Base-by-base conservation (phyloP, 2,797 vertebrate species). In the Carduelis carduelis region DNA sequence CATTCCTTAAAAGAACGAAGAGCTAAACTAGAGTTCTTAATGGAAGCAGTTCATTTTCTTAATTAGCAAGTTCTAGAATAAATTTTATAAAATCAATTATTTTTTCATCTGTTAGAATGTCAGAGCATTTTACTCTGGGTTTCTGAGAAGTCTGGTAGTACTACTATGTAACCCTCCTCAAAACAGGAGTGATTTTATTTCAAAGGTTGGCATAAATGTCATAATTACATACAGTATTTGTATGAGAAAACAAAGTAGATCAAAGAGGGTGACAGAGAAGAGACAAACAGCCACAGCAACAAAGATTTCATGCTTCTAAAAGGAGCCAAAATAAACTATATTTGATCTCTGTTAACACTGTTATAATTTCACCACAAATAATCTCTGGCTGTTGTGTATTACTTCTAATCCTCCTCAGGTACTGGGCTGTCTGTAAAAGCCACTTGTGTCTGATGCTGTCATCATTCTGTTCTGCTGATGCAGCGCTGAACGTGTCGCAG, bases 161-260 rank as follows among this genome's bases (percentile, higher is more conserved):
- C 37, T 90, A 92, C 81, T 87, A 61, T 80, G 75, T 93, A 95
- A 87, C 49, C n/a, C 43, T 89, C 89, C 72, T 86, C 82, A 90
- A 91, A 96, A 93, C 91, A 95, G 83, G 78, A 95, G 83, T 86
- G 87, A 94, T 94, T 93, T 94, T 94, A 93, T 96, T 94, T 96
- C 93, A 87, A 94, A 91, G 65, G 81, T 44, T 97, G 96, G 82
- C 95, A 93, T 96, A 91, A 96, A 81, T 96, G 95, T 96, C 96
- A 96, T 92, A 88, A 95, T 96, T 96, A 96, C 95, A 96, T 75
- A 94, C 89, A 86, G 61, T 91, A 92, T 95, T 89, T 96, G 92
- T 95, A 92, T 95, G 39, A 92, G 82, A 92, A 94, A 96, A 96
- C 89, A 96, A 97, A 96, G 90, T 83, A 98, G 96, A 98, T 98